Conservation (phyloP, 2,888 invertebrate genomes). For the Metallyticus violacea region DNA sequence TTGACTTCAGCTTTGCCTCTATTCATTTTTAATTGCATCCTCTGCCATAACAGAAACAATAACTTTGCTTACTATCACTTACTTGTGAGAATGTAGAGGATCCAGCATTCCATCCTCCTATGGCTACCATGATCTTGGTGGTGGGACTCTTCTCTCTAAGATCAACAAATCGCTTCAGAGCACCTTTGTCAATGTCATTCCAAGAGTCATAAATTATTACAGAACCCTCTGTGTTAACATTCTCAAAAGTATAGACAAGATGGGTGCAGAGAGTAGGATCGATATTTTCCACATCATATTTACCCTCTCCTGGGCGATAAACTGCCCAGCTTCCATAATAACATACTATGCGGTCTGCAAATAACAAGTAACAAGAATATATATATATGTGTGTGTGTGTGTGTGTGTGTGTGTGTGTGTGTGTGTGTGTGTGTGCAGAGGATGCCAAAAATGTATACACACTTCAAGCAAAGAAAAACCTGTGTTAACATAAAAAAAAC, state of each 20-base stretch:
- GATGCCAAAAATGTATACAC: no score
- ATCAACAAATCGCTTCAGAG: neutral
- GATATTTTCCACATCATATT: constrained; percentile 63
- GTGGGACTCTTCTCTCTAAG: neutral
- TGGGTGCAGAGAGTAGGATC: constrained; percentile 71
- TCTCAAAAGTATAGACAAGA: constrained; percentile 70
- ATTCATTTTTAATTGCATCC: neutral
- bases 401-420: no score
- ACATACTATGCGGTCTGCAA: constrained; percentile 56
- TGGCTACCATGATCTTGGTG: constrained; percentile 47
- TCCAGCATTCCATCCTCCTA: constrained; percentile 67
- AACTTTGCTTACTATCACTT: no score
- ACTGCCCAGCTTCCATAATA: constrained; percentile 76
- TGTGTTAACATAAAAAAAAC: no score
- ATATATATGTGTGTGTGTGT: no score
- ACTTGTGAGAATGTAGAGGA: neutral
- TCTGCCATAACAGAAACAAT: neutral
- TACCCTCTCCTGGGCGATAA: constrained; percentile 62
- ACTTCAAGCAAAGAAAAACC: no score
- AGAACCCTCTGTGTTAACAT: constrained; percentile 54
- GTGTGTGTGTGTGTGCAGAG: no score
- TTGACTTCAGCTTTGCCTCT: no score
- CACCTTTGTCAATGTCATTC: constrained; percentile 16
- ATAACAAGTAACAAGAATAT: neutral
- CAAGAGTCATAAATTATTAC: constrained; percentile 22